Base-by-base conservation (phyloP, 2,113 vertebrate genomes). In the Pontoporia blainvillei region DNA sequence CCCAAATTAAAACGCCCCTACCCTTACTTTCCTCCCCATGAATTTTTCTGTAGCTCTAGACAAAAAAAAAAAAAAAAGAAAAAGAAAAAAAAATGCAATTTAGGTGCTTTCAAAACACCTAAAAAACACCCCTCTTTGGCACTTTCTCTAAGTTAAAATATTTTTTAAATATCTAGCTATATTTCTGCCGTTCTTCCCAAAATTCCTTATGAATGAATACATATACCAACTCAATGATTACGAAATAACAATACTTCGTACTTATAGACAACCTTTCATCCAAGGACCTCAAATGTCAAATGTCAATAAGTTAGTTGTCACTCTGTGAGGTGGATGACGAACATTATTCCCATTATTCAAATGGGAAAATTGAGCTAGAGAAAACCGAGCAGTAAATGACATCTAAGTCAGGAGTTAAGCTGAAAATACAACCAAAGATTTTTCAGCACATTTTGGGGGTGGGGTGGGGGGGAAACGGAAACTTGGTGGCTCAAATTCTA, bases 151-250 rank as follows among this genome's bases (percentile, higher is more conserved):
- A 92, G 82, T 90, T 78, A 76, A 90, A 69, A 49, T 36, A 36
- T 76, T 89, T 96, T 61, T 7, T 69, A 82, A 94, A 94, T 49
- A 62, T 46, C 54, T 69, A 82, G 39, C 54, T 90, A 8, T 49
- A 36, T 96, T 94, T 96, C 84, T 92, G 36, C 66, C 64, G 39
- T 73, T 90, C 83, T 76, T 88, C 57, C 67, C 34, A n/a, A 92
- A 84, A 69, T 61, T 59, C 39, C 62, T 34, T 61, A 36, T 25
- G 41, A 90, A 57, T 64, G 36, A 83, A 52, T 86, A 82, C 29
- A 6, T 83, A 86, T 61, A 23, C 76, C 54, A 78, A 46, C n/a
- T 52, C 84, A 57, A 13, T n/a, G 36, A 49, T 89, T 61, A 75
- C 52, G 49, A 88, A 88, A 78, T n/a, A 88, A 78, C 54, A 71